Evolutionary conservation across 1,140 invertebrate species (phyloP), one percentile per base, ranked within the genome.

Genomic region (Danaus melanippus): DNA sequence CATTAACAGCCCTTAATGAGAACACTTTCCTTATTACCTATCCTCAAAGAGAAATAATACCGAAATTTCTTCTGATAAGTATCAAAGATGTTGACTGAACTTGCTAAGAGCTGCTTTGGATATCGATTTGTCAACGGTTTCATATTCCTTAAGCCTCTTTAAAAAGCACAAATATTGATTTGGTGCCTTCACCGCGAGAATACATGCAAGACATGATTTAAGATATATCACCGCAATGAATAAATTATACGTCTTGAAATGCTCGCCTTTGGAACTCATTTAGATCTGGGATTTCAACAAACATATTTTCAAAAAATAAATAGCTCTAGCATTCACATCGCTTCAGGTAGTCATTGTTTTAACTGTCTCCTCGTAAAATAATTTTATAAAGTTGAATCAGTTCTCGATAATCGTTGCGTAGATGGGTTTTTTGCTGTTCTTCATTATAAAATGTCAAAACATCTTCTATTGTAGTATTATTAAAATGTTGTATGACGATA

Each of bases 241-340:
- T 15, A 48, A 41, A 11, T n/a, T 32, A 54, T 3, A 54, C 40
- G 11, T 54, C 53, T 42, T 47, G 40, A n/a, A 54, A 40, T 9
- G 21, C 49, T 12, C 11, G n/a, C 41, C 52, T 39, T 46, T 53
- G 11, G 44, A 8, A 9, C 15, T 11, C 21, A 44, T 42, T 41
- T 11, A 41, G n/a, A 17, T 41, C 42, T 42, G 45, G 1, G 32
- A 41, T 39, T 42, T 9, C 8, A 50, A 12, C 5, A 50, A 69
- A 58, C 15, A 56, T n/a, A n/a, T 79, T 75, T 86, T 86, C 44
- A 84, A 66, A 42, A 58, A 64, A 57, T 85, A 86, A 56, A 87
- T 79, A 11, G 74, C 74, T 69, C 67, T 83, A 17, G 69, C 15
- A 84, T 74, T 69, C 70, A 76, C 15, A 84, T 69, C 58, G 70